phyloP scores from a whole-genome alignment of 2,888 invertebrate genomes.

The Agriotes lineatus region DNA sequence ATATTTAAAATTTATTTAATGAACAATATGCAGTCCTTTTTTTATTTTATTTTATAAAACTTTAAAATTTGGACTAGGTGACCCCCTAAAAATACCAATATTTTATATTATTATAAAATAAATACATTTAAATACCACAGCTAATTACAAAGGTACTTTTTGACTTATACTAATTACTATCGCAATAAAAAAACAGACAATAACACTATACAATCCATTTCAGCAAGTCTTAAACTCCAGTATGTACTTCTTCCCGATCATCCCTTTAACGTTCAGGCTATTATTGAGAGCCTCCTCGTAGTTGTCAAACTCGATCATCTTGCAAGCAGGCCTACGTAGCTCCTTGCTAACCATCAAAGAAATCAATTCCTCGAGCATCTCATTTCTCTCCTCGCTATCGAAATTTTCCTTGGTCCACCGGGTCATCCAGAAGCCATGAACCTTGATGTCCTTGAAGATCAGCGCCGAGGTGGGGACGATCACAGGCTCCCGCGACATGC shows the following conservation, averaged over 20 bases:
- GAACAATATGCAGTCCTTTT: too few relatives aligned
- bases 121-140: too few relatives aligned
- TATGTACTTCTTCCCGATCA: slow-evolving; percentile 83
- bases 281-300: slow-evolving; percentile 81
- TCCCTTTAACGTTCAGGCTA: slow-evolving; percentile 77
- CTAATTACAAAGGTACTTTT: too few relatives aligned
- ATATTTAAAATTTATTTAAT: too few relatives aligned
- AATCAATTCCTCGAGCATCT: slow-evolving; percentile 84
- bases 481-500: slow-evolving; percentile 91
- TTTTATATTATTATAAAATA: too few relatives aligned
- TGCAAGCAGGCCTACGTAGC: slow-evolving; percentile 79
- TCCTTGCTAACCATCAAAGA: slow-evolving; percentile 77
- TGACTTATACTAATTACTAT: too few relatives aligned
- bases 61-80: too few relatives aligned
- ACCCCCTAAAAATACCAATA: too few relatives aligned
- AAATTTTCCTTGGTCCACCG: slow-evolving; percentile 81
- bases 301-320: slow-evolving; percentile 78
- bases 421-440: slow-evolving; percentile 92
- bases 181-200: too few relatives aligned
- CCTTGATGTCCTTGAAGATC: slow-evolving; percentile 85
- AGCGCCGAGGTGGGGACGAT: slow-evolving; percentile 83
- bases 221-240: slow-evolving; percentile 58
- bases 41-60: too few relatives aligned
- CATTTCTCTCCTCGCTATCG: slow-evolving; percentile 69
- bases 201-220: too few relatives aligned